A percentile compares a stretch with the other conserved stretches of the same genome.
Evolutionary conservation across 37 sponge, comb jelly and placozoan species (phyloP).

Genomic region (Beroe forskalii): DNA sequence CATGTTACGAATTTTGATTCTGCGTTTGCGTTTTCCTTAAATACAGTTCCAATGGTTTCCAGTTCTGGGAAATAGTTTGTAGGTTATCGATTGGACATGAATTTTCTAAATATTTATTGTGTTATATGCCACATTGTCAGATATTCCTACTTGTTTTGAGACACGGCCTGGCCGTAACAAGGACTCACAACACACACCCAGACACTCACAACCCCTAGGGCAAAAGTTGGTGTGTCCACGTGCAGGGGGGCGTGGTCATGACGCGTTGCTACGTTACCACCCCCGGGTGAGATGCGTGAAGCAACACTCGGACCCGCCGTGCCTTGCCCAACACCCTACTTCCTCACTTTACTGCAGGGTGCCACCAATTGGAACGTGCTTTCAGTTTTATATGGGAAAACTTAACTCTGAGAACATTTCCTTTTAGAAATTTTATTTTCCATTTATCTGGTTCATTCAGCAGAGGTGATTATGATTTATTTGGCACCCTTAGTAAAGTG

Average conservation of each 20-base stretch:
- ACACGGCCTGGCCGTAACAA: background rate
- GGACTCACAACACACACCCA: constrained; percentile 4
- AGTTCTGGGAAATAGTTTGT: constrained; percentile 21
- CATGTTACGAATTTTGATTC: background rate
- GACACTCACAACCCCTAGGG: constrained; percentile 58
- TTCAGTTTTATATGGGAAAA: too few relatives aligned
- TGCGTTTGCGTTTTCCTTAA: background rate
- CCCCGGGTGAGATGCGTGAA: constrained; percentile 1
- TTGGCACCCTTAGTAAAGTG: too few relatives aligned
- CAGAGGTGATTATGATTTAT: too few relatives aligned
- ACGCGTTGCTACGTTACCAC: background rate
- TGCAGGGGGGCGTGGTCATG: background rate
- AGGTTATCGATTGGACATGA: too few relatives aligned
- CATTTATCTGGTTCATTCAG: too few relatives aligned
- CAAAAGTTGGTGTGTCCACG: constrained; percentile 39
- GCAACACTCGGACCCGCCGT: constrained; percentile 28
- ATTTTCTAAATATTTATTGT: too few relatives aligned
- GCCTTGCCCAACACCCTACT: background rate
- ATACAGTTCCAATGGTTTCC: background rate
- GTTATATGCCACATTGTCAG: too few relatives aligned
- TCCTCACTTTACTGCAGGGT: background rate
- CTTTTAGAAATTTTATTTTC: too few relatives aligned
- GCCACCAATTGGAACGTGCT: too few relatives aligned
- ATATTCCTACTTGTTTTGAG: background rate
- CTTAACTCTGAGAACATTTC: too few relatives aligned